phyloP scores from a whole-genome alignment of 2,888 invertebrate genomes.

The Drosophila neonasuta region DNA sequence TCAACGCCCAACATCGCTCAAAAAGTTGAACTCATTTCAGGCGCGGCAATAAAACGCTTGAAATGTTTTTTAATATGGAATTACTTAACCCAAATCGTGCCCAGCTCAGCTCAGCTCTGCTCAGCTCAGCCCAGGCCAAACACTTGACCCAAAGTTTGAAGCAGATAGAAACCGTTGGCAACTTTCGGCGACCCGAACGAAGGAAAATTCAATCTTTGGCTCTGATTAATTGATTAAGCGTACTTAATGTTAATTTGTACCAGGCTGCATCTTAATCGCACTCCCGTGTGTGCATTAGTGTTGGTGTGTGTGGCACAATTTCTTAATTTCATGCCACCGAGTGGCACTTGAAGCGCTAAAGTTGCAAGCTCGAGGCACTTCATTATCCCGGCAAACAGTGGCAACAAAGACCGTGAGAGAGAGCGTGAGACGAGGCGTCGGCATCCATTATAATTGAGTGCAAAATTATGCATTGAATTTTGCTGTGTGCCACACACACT shows the following conservation, averaged over 20 bases:
- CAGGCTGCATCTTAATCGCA: conserved; percentile 39
- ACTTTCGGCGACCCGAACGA: neutral
- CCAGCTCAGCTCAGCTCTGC: conserved; percentile 15
- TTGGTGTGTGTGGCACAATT: conserved; percentile 47
- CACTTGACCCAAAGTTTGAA: conserved; percentile 65
- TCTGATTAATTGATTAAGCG: conserved; percentile 63
- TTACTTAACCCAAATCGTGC: conserved; percentile 65
- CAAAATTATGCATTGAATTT: conserved; percentile 75
- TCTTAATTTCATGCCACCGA: conserved; percentile 58
- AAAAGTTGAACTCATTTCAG: conserved; percentile 57
- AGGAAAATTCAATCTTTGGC: conserved; percentile 9
- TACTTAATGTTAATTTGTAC: conserved; percentile 62
- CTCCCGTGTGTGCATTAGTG: neutral
- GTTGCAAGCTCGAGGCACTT: conserved; percentile 48
- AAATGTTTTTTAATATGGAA: conserved; percentile 72
- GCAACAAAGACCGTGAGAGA: conserved; percentile 8
- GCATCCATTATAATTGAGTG: conserved; percentile 75
- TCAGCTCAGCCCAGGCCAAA: conserved; percentile 15
- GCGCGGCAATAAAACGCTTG: conserved; percentile 69
- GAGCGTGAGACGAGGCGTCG: conserved; percentile 40
- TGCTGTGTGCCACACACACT: conserved; percentile 10
- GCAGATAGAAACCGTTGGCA: conserved; percentile 31
- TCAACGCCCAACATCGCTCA: conserved; percentile 50
- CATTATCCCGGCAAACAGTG: conserved; percentile 45
- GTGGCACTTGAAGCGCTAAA: conserved; percentile 46